Percentiles rank a stretch among this genome's conserved stretches.
These are phyloP conservation scores for Tenthredo mesomela DNA, from an alignment of 2,888 invertebrate species.

Conservation along the genomic window DNA sequence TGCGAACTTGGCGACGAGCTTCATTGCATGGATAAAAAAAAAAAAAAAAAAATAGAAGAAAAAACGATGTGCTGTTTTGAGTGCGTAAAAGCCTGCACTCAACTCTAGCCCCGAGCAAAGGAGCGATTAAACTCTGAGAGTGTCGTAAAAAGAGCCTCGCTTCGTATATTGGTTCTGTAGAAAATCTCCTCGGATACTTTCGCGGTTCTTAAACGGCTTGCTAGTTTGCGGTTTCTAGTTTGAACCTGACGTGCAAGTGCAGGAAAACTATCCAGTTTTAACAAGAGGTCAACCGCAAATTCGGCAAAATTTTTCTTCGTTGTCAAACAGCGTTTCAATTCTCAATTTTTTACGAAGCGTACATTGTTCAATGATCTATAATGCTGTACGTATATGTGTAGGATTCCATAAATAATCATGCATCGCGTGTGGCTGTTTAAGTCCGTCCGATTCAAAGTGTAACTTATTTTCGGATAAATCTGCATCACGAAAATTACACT, in stretches of 20 bases:
- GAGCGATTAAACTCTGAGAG: conserved; percentile 36
- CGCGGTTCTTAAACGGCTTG: not conserved
- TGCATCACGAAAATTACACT: not conserved
- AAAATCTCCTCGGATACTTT: not conserved
- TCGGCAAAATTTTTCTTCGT: not conserved
- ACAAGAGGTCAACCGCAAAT: not conserved
- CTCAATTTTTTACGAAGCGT: not conserved
- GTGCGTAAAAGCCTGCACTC: conserved; percentile 23
- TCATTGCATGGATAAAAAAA: not conserved
- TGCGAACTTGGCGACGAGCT: not conserved
- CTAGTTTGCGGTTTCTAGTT: not conserved
- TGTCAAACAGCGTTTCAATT: not conserved
- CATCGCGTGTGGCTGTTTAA: not conserved
- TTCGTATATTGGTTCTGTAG: not conserved
- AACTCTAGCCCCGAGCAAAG: conserved; percentile 27
- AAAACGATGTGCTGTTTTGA: conserved; percentile 25
- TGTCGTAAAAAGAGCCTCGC: conserved; percentile 48
- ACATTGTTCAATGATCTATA: not conserved
- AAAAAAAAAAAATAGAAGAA: not conserved
- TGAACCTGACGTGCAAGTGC: not conserved
- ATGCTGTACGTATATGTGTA: not conserved
- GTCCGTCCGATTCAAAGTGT: not conserved
- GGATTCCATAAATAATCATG: not conserved
- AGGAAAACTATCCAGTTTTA: not conserved
- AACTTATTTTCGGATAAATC: not conserved